phyloP scores from a whole-genome alignment of 1,140 invertebrate genomes.

The Conus ventricosus region DNA sequence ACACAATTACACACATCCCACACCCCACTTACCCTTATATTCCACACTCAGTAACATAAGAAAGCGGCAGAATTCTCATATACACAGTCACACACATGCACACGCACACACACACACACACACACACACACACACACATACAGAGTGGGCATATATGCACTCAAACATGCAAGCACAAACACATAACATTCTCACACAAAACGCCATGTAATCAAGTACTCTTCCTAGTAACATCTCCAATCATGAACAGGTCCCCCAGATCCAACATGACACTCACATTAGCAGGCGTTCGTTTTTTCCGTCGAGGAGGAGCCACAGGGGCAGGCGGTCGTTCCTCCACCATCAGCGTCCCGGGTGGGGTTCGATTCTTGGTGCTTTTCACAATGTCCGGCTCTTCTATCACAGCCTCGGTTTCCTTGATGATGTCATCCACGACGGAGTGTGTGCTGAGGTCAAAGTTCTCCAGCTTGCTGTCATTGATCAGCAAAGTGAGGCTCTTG shows the following conservation, averaged over 20 bases:
- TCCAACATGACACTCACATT: not conserved
- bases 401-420: constrained; percentile 56
- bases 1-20: too few relatives aligned
- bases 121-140: not conserved
- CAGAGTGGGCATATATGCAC: not conserved
- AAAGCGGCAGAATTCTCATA: too few relatives aligned
- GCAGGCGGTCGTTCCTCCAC: constrained; percentile 46
- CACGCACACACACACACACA: not conserved
- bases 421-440: constrained; percentile 57
- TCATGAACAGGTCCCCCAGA: too few relatives aligned
- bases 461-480: constrained; percentile 44
- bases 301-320: constrained; percentile 88
- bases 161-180: not conserved
- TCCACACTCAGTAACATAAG: too few relatives aligned
- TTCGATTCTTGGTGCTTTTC: constrained; percentile 88
- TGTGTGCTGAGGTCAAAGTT: constrained; percentile 40
- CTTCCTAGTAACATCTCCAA: too few relatives aligned
- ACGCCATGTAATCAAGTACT: too few relatives aligned
- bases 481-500: constrained; percentile 48
- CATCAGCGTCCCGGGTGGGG: constrained; percentile 61
- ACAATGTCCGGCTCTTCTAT: constrained; percentile 91
- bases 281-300: constrained; percentile 78
- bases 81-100: too few relatives aligned
- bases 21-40: too few relatives aligned
- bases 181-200: not conserved